These are phyloP conservation scores for Papilio polytes DNA, from an alignment of 1,140 invertebrate genomes.

Conservation along the genomic window DNA sequence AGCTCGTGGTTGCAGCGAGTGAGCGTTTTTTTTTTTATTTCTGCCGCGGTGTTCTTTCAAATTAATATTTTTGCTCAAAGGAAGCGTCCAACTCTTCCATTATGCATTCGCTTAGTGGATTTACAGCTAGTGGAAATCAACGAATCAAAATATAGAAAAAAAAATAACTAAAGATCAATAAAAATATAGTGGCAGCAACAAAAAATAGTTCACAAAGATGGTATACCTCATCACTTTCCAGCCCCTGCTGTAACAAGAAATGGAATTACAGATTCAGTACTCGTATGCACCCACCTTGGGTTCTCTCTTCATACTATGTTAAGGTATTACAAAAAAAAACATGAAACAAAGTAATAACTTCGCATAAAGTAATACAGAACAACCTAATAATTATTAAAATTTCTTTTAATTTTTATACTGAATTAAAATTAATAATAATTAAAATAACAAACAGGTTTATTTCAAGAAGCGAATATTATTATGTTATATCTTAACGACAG, in stretches of 20 bases:
- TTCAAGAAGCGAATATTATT: constrained; percentile 40
- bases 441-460: background rate
- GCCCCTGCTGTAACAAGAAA: constrained; percentile 91
- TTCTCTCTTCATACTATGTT: constrained; percentile 60
- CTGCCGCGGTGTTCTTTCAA: constrained; percentile 64
- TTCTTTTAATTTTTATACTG: constrained; percentile 41
- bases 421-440: constrained; percentile 54
- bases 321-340: constrained; percentile 51
- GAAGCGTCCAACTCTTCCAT: constrained; percentile 81
- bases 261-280: constrained; percentile 81
- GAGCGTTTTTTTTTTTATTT: constrained; percentile 62
- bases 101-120: constrained; percentile 78
- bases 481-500: constrained; percentile 1
- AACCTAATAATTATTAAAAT: background rate
- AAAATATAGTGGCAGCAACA: constrained; percentile 82
- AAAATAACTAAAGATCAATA: constrained; percentile 78
- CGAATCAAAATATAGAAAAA: constrained; percentile 62
- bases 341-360: constrained; percentile 34
- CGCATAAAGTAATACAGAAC: constrained; percentile 32
- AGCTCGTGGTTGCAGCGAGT: constrained; percentile 73
- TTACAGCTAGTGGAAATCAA: constrained; percentile 77
- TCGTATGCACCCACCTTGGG: constrained; percentile 78
- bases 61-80: constrained; percentile 71
- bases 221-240: constrained; percentile 94
- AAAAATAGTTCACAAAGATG: constrained; percentile 83